Conservation (phyloP, 2,888 invertebrate genomes). For the Catocala nupta region DNA sequence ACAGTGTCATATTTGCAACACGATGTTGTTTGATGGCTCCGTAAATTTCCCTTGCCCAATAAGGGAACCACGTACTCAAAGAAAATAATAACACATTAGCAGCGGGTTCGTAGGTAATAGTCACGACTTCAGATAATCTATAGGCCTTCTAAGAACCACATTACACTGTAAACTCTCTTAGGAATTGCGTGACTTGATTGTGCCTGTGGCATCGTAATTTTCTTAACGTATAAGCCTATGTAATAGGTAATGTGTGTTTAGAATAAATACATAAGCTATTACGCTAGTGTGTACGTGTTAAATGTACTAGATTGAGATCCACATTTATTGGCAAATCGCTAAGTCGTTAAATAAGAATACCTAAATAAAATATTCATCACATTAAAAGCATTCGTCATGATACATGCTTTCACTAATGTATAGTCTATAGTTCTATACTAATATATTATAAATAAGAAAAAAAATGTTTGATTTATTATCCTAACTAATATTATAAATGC, state of each 20-base stretch:
- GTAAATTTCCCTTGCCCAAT: too few species aligned
- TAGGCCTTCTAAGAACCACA: background rate
- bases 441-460: background rate
- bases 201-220: conserved; percentile 18
- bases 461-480: too few species aligned
- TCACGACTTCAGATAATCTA: conserved; percentile 5
- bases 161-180: conserved; percentile 18
- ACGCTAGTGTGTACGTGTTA: background rate
- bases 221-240: conserved; percentile 5
- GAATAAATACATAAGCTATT: conserved; percentile 22
- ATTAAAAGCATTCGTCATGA: too few species aligned
- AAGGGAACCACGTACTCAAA: too few species aligned
- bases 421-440: too few species aligned
- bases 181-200: conserved; percentile 11
- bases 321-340: background rate
- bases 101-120: background rate
- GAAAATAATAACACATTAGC: too few species aligned
- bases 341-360: too few species aligned
- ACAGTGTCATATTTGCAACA: too few species aligned
- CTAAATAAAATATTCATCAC: too few species aligned
- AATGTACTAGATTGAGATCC: background rate
- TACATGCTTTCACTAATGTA: too few species aligned
- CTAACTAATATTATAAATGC: too few species aligned
- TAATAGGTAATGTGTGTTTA: conserved; percentile 18
- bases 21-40: too few species aligned